These are phyloP conservation scores for Thysanoteuthis rhombus DNA, from an alignment of 2,888 invertebrate species.

Conservation along the genomic window DNA sequence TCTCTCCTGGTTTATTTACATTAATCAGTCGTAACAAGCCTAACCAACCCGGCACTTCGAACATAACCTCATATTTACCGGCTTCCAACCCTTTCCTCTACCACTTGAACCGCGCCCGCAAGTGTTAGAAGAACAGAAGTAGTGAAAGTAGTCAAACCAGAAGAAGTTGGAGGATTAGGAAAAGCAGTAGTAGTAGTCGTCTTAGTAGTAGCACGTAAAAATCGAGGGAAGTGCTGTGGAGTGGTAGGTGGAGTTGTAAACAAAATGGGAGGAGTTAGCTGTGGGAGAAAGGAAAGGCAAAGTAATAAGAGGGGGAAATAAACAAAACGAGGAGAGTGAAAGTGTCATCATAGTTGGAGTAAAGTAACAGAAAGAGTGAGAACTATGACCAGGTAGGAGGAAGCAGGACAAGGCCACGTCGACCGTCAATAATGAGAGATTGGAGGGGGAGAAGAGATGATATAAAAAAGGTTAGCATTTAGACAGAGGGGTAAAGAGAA, in stretches of 20 bases:
- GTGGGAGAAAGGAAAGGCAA: background rate
- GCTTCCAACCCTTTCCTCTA: background rate
- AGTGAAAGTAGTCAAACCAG: background rate
- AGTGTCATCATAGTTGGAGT: background rate
- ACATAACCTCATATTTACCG: background rate
- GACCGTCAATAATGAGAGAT: background rate
- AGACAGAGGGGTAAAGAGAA: background rate
- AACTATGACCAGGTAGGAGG: background rate
- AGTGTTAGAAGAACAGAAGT: background rate
- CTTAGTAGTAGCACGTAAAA: background rate
- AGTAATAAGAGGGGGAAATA: background rate
- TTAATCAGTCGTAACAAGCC: background rate
- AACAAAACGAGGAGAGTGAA: background rate
- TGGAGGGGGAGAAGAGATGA: background rate
- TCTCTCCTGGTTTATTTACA: background rate
- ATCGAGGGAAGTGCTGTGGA: background rate
- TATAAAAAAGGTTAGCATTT: background rate
- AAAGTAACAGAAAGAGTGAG: background rate
- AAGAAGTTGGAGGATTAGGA: background rate
- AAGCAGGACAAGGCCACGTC: background rate
- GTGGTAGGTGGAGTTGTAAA: background rate
- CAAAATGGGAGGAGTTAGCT: background rate
- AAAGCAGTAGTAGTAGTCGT: background rate
- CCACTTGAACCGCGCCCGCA: background rate
- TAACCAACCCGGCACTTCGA: background rate